phyloP scores from a whole-genome alignment of 2,888 invertebrate genomes.

The Neoitamus cyanurus region DNA sequence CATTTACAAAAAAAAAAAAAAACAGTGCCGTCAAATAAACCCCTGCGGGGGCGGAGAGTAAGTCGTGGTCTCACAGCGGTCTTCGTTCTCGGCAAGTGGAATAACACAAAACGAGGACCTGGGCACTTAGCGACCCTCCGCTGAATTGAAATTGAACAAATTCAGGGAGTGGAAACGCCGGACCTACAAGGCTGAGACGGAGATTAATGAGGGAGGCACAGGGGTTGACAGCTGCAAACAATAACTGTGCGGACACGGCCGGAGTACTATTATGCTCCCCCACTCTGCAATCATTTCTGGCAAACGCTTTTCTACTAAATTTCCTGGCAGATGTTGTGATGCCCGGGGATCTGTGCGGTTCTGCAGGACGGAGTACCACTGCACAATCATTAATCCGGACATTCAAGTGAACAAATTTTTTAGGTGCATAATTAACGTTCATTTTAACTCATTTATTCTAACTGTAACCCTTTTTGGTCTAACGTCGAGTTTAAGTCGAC shows the following conservation, averaged over 20 bases:
- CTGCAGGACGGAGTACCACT: not conserved
- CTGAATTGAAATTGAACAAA: not conserved
- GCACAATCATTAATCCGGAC: too few relatives aligned
- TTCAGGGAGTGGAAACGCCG: not conserved
- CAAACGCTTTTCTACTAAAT: not conserved
- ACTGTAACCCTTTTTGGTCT: too few relatives aligned
- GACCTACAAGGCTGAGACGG: not conserved
- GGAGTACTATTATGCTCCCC: not conserved
- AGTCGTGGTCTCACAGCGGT: not conserved
- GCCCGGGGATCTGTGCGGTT: not conserved
- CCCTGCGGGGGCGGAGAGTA: not conserved
- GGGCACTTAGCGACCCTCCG: not conserved
- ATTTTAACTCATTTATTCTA: too few relatives aligned
- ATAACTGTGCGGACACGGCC: not conserved
- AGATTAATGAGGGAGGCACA: conserved; percentile 23
- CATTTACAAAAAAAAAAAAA: not conserved
- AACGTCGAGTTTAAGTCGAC: too few relatives aligned
- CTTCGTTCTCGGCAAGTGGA: not conserved
- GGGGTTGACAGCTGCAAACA: conserved; percentile 5
- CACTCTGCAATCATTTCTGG: not conserved
- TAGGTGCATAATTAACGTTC: too few relatives aligned
- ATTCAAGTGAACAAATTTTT: too few relatives aligned
- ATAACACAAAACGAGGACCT: not conserved
- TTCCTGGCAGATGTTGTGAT: not conserved
- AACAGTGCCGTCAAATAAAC: not conserved